phyloP scores from a whole-genome alignment of 2,888 invertebrate species.

The Callimorpha dominula region DNA sequence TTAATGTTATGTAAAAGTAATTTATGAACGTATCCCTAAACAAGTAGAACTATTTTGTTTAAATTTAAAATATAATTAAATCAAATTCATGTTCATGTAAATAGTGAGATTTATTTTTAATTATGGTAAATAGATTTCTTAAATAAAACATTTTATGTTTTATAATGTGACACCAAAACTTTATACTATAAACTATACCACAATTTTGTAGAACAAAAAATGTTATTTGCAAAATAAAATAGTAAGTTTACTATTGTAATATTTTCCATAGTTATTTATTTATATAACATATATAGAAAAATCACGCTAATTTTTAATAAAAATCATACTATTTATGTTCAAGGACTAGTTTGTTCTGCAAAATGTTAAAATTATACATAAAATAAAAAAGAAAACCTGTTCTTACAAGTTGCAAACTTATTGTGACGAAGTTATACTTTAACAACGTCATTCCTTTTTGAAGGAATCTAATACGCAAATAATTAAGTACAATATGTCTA shows the following conservation, averaged over 20 bases:
- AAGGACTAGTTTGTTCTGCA: conserved; percentile 29
- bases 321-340: too few relatives aligned
- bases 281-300: neutral
- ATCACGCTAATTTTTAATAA: too few relatives aligned
- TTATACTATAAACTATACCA: neutral
- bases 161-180: conserved; percentile 13
- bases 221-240: neutral
- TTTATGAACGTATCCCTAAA: neutral
- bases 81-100: neutral
- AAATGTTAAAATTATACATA: conserved; percentile 8
- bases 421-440: neutral
- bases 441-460: neutral
- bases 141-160: neutral
- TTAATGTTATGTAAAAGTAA: neutral
- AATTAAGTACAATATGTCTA: neutral
- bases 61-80: neutral
- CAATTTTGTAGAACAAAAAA: conserved; percentile 2
- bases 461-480: neutral
- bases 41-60: neutral
- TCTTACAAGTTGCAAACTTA: neutral
- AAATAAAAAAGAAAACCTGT: neutral
- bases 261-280: neutral
- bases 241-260: neutral
- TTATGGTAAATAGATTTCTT: neutral
- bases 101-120: conserved; percentile 1